A percentile compares a stretch with the other conserved stretches of the same genome.
Evolutionary conservation across 2,113 vertebrate species (phyloP).

Genomic region (Miniopterus natalensis): DNA sequence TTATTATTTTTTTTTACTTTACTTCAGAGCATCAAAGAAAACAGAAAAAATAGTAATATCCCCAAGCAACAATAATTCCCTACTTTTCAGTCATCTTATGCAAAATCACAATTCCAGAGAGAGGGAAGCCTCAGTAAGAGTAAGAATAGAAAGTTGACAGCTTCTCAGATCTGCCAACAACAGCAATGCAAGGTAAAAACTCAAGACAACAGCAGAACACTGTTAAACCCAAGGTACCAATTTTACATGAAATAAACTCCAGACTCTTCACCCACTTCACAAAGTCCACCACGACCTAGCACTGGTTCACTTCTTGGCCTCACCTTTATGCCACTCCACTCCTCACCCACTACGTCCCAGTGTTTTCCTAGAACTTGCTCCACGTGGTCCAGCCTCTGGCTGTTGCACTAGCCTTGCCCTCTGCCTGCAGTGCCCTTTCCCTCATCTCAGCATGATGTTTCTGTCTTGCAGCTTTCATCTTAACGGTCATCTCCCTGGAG

Average conservation of each 20-base stretch:
- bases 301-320: neutral
- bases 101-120: slow-evolving; percentile 4
- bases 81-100: slow-evolving; percentile 35
- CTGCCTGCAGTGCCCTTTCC: neutral
- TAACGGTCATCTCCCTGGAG: neutral
- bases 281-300: too few relatives aligned
- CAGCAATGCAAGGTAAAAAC: neutral
- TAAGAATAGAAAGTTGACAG: neutral
- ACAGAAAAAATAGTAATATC: slow-evolving; percentile 24
- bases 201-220: neutral
- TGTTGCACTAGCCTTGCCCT: neutral
- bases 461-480: neutral
- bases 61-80: neutral
- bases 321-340: neutral
- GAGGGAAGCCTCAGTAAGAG: neutral
- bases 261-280: neutral
- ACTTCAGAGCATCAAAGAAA: slow-evolving; percentile 59
- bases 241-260: neutral
- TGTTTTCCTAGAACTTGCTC: neutral
- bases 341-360: neutral
- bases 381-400: neutral
- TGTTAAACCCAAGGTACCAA: neutral
- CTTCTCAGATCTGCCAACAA: neutral
- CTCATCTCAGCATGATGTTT: neutral
- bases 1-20: slow-evolving; percentile 6